phyloP scores from a whole-genome alignment of 2,888 invertebrate genomes.

The Bursaphelenchus okinawaensis region DNA sequence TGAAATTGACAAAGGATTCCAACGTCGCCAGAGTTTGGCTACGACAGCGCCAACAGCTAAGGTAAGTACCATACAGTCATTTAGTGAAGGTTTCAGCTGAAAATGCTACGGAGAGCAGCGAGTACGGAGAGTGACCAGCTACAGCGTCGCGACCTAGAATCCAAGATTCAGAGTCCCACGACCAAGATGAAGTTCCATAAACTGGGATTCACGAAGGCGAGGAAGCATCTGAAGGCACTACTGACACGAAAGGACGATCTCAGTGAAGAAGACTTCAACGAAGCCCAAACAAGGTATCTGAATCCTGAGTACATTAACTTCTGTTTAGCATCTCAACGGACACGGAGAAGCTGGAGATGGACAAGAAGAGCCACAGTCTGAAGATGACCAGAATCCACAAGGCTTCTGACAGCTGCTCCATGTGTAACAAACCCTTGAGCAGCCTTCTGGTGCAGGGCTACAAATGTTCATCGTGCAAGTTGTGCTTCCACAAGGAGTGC shows the following conservation, averaged over 20 bases:
- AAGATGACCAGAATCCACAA: slow-evolving; percentile 68
- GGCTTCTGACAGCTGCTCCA: slow-evolving; percentile 72
- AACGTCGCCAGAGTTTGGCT: slow-evolving; percentile 49
- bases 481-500: slow-evolving; percentile 80
- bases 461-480: slow-evolving; percentile 72
- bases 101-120: slow-evolving; percentile 53
- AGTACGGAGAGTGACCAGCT: slow-evolving; percentile 51
- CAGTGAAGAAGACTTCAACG: slow-evolving; percentile 47
- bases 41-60: slow-evolving; percentile 53
- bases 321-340: slow-evolving; percentile 24
- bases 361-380: slow-evolving; percentile 56
- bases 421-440: slow-evolving; percentile 73
- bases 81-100: slow-evolving; percentile 19
- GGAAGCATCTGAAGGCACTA: slow-evolving; percentile 60
- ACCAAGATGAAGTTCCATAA: slow-evolving; percentile 34
- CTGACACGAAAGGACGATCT: slow-evolving; percentile 44
- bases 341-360: slow-evolving; percentile 17
- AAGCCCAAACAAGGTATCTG: slow-evolving; percentile 6
- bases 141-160: slow-evolving; percentile 22
- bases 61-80: too few relatives aligned
- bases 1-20: slow-evolving; percentile 27
- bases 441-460: slow-evolving; percentile 65
- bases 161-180: slow-evolving; percentile 17
- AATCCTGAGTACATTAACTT: background rate
- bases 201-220: slow-evolving; percentile 60